These are phyloP conservation scores for Phylloscopus whistleri DNA, from an alignment of 2,113 vertebrate species.

Conservation along the genomic window DNA sequence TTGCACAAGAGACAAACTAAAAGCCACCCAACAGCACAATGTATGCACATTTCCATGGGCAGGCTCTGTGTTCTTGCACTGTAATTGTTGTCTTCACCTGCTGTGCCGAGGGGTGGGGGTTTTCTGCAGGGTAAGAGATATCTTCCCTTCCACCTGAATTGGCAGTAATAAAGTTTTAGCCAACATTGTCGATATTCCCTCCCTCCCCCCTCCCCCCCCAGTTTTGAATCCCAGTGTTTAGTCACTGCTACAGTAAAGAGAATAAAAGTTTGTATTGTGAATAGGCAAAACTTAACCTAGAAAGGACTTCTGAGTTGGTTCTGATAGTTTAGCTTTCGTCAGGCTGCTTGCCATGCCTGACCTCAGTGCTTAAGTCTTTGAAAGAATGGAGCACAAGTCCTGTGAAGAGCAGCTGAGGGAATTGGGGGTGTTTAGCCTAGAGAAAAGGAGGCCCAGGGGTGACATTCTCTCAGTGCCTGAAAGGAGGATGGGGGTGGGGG, in stretches of 20 bases:
- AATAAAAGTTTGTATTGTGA: background rate
- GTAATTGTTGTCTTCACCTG: background rate
- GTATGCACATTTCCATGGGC: rapidly evolving
- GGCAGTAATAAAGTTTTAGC: background rate
- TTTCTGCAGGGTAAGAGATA: background rate
- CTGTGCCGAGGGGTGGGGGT: background rate
- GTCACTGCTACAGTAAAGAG: background rate
- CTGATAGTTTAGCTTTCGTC: background rate
- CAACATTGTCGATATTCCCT: background rate
- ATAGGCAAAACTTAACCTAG: background rate
- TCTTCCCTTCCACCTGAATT: background rate
- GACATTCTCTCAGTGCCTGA: background rate
- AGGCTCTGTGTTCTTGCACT: background rate
- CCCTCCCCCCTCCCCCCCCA: too few species aligned
- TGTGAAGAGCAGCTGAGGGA: background rate
- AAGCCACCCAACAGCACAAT: background rate
- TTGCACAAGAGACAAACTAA: background rate
- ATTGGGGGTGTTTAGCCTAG: background rate
- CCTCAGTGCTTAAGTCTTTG: background rate
- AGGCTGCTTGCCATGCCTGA: background rate
- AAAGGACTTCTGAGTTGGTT: background rate
- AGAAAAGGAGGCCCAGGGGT: background rate
- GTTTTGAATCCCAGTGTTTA: background rate
- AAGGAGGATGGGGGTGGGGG: background rate
- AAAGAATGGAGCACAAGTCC: background rate